Conservation (phyloP, 2,113 vertebrate genomes). For the Tyrannus savana region DNA sequence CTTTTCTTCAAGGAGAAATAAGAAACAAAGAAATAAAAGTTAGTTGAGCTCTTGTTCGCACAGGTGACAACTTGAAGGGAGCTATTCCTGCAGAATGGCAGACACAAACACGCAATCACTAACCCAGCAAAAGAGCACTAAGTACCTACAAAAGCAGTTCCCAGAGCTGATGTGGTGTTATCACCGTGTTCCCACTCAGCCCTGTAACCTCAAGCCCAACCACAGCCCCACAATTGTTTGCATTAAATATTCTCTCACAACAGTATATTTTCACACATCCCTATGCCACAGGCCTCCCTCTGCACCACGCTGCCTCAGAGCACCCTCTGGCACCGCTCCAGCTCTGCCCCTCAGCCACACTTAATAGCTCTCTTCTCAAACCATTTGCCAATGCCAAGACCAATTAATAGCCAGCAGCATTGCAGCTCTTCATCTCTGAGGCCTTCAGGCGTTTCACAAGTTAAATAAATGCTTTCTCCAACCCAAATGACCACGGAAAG, state of each 20-base stretch:
- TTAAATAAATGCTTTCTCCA: neutral
- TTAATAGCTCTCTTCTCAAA: neutral
- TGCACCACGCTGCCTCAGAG: fast-evolving
- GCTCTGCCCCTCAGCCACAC: neutral
- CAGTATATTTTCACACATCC: neutral
- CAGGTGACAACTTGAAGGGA: neutral
- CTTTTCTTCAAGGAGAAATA: neutral
- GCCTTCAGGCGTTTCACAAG: neutral
- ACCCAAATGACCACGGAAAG: neutral
- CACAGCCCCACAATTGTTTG: neutral
- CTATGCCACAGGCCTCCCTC: neutral
- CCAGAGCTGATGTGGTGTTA: neutral
- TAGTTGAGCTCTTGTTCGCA: neutral
- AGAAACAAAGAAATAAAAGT: neutral
- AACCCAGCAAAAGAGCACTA: neutral
- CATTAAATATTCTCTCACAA: neutral
- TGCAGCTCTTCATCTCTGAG: neutral
- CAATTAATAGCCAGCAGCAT: neutral
- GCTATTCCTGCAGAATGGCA: neutral
- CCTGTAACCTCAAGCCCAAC: neutral
- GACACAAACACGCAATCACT: neutral
- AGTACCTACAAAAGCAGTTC: neutral
- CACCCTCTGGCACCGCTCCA: neutral
- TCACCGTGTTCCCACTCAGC: neutral
- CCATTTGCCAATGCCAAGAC: neutral